A percentile compares a stretch with the other conserved stretches of the same genome.
Conservation (phyloP, 2,113 vertebrate species). For the Ramphastos sulfuratus region DNA sequence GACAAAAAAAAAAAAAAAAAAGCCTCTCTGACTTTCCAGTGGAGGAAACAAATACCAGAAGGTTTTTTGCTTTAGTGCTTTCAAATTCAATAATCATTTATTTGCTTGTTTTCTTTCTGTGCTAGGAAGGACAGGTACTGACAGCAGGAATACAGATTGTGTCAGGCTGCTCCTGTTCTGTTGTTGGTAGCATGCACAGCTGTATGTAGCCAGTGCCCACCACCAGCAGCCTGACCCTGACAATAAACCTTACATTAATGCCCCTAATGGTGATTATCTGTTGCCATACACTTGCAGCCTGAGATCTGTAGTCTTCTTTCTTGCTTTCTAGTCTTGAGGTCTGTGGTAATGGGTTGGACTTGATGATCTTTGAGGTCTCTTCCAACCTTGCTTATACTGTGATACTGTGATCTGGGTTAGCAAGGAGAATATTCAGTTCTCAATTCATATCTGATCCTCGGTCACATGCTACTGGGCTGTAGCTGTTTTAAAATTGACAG, state of each 20-base stretch:
- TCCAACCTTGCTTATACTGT: too few species aligned
- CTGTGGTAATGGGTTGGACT: too few species aligned
- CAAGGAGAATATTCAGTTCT: background rate
- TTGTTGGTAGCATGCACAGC: conserved; percentile 50
- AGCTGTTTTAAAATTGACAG: background rate
- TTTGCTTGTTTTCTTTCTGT: conserved; percentile 15
- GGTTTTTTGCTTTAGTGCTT: conserved; percentile 17
- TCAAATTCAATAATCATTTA: conserved; percentile 16
- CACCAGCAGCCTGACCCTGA: conserved; percentile 54
- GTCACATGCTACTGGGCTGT: background rate
- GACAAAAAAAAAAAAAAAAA: background rate
- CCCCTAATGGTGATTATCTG: conserved; percentile 61
- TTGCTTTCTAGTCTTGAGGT: too few species aligned
- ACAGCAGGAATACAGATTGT: conserved; percentile 47
- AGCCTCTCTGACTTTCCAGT: background rate
- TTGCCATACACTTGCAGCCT: conserved; percentile 50
- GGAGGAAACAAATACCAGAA: conserved; percentile 12
- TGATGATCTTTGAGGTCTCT: too few species aligned
- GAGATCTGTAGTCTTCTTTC: too few species aligned
- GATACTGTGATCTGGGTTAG: too few species aligned
- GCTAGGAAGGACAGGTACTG: conserved; percentile 47
- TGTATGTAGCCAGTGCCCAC: conserved; percentile 51
- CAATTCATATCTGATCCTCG: background rate
- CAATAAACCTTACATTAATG: conserved; percentile 69
- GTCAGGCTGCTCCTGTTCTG: conserved; percentile 45